Evolutionary conservation across 2,113 vertebrate genomes (phyloP).

Genomic region (Thomomys bottae): DNA sequence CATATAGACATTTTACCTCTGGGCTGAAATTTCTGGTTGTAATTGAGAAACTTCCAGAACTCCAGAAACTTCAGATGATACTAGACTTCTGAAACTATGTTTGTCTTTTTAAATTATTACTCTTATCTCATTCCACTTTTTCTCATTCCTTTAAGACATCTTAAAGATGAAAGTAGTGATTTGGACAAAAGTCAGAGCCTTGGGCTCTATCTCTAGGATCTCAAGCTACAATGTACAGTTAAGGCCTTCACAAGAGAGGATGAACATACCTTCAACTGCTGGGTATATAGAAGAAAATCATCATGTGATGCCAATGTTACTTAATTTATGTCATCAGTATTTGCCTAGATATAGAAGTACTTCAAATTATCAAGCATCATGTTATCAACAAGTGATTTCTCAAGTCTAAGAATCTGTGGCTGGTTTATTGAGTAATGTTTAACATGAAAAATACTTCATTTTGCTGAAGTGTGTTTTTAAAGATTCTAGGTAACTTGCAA

Average conservation of each 20-base stretch:
- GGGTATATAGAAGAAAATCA: not conserved
- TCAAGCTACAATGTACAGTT: not conserved
- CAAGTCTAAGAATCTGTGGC: not conserved
- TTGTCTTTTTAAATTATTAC: not conserved
- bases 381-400: not conserved
- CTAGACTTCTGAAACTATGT: not conserved
- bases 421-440: slow-evolving; percentile 8
- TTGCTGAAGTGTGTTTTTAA: not conserved
- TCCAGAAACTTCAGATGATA: not conserved
- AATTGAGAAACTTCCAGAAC: not conserved
- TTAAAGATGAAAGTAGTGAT: not conserved
- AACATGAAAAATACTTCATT: slow-evolving; percentile 27
- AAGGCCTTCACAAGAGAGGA: not conserved
- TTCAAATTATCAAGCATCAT: not conserved
- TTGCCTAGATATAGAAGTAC: not conserved
- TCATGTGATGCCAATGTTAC: not conserved
- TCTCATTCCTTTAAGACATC: not conserved
- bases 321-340: not conserved
- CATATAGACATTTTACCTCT: not conserved
- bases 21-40: not conserved
- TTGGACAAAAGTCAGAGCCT: not conserved
- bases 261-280: not conserved
- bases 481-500: not conserved
- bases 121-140: not conserved
- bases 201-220: not conserved